Conservation (phyloP, 1,140 invertebrate genomes). For the Mactra quadrangularis region DNA sequence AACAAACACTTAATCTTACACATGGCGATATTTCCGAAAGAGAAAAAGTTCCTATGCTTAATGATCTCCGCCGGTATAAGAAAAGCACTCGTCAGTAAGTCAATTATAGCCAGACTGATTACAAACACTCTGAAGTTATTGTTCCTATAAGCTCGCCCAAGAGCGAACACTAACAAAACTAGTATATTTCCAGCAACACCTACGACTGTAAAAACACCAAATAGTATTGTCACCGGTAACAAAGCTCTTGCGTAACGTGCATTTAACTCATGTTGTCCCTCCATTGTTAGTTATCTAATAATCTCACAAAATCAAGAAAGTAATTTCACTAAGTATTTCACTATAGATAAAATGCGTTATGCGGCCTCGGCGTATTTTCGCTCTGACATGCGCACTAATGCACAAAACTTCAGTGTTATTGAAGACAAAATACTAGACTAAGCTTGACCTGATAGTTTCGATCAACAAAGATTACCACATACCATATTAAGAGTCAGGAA, state of each 20-base stretch:
- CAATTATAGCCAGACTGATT: constrained; percentile 34
- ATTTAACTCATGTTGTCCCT: constrained; percentile 37
- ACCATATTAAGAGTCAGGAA: too few relatives aligned
- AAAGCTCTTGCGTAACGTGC: constrained; percentile 31
- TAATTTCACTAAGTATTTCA: too few relatives aligned
- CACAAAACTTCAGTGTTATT: too few relatives aligned
- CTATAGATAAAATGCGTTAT: too few relatives aligned
- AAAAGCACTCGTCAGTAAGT: constrained; percentile 42
- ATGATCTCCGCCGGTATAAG: constrained; percentile 54
- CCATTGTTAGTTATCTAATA: not conserved
- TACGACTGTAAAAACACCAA: constrained; percentile 28
- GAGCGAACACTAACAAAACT: constrained; percentile 48
- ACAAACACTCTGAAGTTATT: constrained; percentile 58
- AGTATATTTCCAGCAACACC: constrained; percentile 58
- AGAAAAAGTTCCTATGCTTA: constrained; percentile 42
- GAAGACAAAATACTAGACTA: too few relatives aligned
- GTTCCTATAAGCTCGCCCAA: constrained; percentile 26
- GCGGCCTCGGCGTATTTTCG: too few relatives aligned
- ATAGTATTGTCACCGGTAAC: constrained; percentile 22
- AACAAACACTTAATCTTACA: constrained; percentile 52
- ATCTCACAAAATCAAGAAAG: too few relatives aligned
- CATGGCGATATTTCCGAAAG: constrained; percentile 27
- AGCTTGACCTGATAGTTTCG: too few relatives aligned
- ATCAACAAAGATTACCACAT: too few relatives aligned
- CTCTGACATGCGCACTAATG: too few relatives aligned